Conservation (phyloP, 2,797 vertebrate species). For the Denticeps clupeoides region DNA sequence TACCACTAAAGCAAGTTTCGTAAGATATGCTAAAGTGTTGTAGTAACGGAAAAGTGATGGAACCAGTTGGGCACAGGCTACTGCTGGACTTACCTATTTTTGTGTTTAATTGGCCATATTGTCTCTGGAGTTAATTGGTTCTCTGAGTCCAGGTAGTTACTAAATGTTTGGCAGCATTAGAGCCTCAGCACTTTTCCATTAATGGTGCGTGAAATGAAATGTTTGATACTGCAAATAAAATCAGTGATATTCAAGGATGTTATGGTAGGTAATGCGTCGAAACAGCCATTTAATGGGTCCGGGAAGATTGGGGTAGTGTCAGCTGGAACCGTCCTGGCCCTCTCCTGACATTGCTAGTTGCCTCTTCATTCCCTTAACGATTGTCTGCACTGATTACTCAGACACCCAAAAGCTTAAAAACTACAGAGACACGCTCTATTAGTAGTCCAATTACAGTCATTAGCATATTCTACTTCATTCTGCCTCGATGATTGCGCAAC, state of each 20-base stretch:
- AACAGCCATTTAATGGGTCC: constrained; percentile 99
- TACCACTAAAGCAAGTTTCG: constrained; percentile 22
- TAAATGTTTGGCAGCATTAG: constrained; percentile 99
- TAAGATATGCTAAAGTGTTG: constrained; percentile 49
- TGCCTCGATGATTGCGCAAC: constrained; percentile 72
- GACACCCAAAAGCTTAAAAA: constrained; percentile 95
- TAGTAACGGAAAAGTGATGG: constrained; percentile 51
- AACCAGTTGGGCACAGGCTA: constrained; percentile 66
- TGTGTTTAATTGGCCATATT: constrained; percentile 99
- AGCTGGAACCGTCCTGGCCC: constrained; percentile 98
- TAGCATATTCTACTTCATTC: constrained; percentile 98
- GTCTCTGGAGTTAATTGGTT: constrained; percentile 99
- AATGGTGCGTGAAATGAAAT: constrained; percentile 99
- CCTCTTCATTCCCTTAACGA: constrained; percentile 99
- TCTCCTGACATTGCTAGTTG: constrained; percentile 99
- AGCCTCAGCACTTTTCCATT: constrained; percentile 98
- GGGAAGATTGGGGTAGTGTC: constrained; percentile 99
- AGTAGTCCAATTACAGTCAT: constrained; percentile 99
- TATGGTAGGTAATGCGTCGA: constrained; percentile 99
- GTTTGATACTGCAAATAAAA: constrained; percentile 99
- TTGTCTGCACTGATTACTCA: constrained; percentile 99
- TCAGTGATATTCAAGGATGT: constrained; percentile 99
- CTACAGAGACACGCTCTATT: constrained; percentile 98
- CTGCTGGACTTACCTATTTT: constrained; percentile 93
- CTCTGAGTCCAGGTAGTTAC: constrained; percentile 99